Conservation (phyloP, 2,888 invertebrate species). For the Nomada fabriciana region DNA sequence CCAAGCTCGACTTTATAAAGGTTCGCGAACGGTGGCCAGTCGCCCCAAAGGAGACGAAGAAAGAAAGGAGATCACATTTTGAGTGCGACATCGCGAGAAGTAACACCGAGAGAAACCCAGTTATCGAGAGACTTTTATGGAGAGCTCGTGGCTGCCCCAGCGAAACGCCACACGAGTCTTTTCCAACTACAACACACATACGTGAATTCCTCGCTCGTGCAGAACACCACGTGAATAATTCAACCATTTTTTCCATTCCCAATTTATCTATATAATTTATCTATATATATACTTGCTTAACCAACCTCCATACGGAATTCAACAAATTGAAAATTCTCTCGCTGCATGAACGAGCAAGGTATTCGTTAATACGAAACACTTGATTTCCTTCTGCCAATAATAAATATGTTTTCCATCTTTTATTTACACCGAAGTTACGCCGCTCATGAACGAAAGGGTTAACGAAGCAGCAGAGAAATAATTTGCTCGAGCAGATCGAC, state of each 20-base stretch:
- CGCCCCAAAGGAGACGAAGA: neutral
- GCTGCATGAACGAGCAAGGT: too few species aligned
- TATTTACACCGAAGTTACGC: too few species aligned
- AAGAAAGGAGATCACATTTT: slow-evolving; percentile 64
- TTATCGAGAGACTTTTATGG: slow-evolving; percentile 66
- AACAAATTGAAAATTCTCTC: too few species aligned
- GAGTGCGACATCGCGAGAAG: slow-evolving; percentile 56
- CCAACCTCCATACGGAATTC: too few species aligned
- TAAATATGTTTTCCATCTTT: neutral
- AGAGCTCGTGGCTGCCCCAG: slow-evolving; percentile 40
- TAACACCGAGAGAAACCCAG: slow-evolving; percentile 64
- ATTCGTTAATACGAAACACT: too few species aligned
- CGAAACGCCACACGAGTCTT: slow-evolving; percentile 48
- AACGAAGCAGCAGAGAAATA: neutral
- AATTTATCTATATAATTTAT: neutral
- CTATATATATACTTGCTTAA: too few species aligned
- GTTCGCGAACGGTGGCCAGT: slow-evolving; percentile 4
- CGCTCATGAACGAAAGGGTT: neutral
- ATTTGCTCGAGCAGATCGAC: neutral
- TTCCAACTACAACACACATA: slow-evolving; percentile 29
- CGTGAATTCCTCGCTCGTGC: slow-evolving; percentile 47
- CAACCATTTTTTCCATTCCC: neutral
- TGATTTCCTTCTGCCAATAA: too few species aligned
- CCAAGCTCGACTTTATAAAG: slow-evolving; percentile 9
- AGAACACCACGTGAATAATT: slow-evolving; percentile 16